Conservation (phyloP, 1,140 invertebrate genomes). For the Drosophila athabasca region DNA sequence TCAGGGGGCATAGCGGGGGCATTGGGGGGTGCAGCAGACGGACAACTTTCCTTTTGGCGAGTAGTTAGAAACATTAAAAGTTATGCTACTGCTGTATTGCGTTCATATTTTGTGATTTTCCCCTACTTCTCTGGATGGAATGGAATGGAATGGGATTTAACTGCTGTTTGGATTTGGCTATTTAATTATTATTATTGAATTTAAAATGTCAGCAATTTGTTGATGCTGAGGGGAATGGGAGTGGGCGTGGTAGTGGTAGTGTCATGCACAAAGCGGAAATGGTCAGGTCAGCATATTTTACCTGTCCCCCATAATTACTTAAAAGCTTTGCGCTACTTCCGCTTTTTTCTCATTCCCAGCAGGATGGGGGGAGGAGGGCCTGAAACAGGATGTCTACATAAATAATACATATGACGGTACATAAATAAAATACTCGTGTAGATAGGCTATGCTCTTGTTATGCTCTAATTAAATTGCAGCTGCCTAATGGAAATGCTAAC, state of each 20-base stretch:
- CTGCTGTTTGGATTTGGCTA: slow-evolving; percentile 41
- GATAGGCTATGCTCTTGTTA: slow-evolving; percentile 13
- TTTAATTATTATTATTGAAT: slow-evolving; percentile 78
- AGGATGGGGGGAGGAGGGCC: too few relatives aligned
- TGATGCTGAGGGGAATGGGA: background rate
- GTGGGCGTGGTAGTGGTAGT: too few relatives aligned
- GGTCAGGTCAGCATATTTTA: slow-evolving; percentile 28
- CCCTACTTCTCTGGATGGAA: background rate
- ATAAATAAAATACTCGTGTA: too few relatives aligned
- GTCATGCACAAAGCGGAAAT: slow-evolving; percentile 33
- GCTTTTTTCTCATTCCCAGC: background rate
- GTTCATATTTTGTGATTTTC: slow-evolving; percentile 58
- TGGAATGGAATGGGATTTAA: slow-evolving; percentile 21
- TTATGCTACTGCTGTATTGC: slow-evolving; percentile 31
- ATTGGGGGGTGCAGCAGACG: slow-evolving; percentile 12
- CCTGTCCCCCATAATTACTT: slow-evolving; percentile 61
- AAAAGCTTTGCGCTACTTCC: slow-evolving; percentile 65
- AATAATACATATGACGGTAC: slow-evolving; percentile 28
- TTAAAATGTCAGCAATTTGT: slow-evolving; percentile 61
- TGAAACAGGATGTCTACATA: background rate
- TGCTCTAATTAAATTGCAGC: slow-evolving; percentile 68
- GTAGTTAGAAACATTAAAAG: slow-evolving; percentile 76
- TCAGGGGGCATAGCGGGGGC: slow-evolving; percentile 1
- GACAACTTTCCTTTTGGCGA: slow-evolving; percentile 55
- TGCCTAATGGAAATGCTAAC: slow-evolving; percentile 57